Conservation (phyloP, 1,140 invertebrate species). For the Orussus abietinus region DNA sequence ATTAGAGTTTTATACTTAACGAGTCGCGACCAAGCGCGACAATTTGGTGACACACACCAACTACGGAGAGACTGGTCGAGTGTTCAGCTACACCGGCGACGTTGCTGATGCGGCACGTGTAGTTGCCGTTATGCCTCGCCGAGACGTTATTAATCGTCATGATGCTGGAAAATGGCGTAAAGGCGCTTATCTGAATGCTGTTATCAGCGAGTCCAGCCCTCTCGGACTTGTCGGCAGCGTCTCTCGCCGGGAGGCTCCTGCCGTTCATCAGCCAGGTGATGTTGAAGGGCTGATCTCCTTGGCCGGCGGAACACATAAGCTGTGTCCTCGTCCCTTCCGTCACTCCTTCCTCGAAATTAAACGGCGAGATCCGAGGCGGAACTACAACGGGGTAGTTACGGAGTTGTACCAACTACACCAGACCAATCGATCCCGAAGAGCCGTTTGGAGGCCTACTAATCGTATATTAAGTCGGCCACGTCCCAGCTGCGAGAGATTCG, state of each 20-base stretch:
- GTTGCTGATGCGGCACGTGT: constrained; percentile 64
- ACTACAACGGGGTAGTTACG: constrained; percentile 54
- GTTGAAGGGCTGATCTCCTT: constrained; percentile 59
- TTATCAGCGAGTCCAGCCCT: too few relatives aligned
- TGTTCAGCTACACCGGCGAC: constrained; percentile 57
- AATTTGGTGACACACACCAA: constrained; percentile 44
- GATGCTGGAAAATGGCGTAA: constrained; percentile 55
- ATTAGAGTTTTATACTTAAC: too few relatives aligned
- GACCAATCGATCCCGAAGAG: too few relatives aligned
- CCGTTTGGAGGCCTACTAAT: too few relatives aligned
- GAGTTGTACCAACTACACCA: constrained; percentile 16
- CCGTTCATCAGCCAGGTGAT: constrained; percentile 62
- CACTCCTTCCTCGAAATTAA: constrained; percentile 56
- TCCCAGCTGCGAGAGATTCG: too few relatives aligned
- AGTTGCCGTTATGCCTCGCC: constrained; percentile 62
- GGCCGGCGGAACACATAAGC: constrained; percentile 62
- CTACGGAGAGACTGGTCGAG: constrained; percentile 62
- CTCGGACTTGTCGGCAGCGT: too few relatives aligned
- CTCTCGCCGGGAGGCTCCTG: constrained; percentile 38
- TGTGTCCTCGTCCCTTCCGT: constrained; percentile 63
- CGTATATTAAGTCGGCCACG: too few relatives aligned
- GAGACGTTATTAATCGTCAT: constrained; percentile 62
- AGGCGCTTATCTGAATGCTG: constrained; percentile 54
- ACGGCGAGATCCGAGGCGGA: constrained; percentile 58
- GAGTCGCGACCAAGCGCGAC: too few relatives aligned